phyloP scores from a whole-genome alignment of 2,797 vertebrate species.

The Passerculus sandwichensis region DNA sequence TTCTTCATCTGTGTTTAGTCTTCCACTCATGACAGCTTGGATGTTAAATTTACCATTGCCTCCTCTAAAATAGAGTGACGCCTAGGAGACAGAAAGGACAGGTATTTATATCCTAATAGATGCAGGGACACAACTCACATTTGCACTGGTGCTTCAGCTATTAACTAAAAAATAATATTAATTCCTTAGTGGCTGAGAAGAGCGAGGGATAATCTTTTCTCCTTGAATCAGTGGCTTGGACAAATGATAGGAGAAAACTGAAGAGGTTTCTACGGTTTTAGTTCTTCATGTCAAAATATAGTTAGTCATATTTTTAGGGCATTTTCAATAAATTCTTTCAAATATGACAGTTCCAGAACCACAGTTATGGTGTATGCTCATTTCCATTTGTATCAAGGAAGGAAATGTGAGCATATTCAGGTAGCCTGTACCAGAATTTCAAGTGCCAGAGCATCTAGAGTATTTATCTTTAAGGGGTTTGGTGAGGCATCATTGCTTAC shows the following conservation, averaged over 20 bases:
- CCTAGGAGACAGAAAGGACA: background rate
- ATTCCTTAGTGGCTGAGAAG: background rate
- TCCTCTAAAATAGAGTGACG: constrained; percentile 32
- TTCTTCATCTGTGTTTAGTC: constrained; percentile 24
- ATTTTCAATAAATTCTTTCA: background rate
- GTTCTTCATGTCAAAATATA: background rate
- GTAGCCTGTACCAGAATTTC: background rate
- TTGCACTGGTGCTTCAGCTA: background rate
- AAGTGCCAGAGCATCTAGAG: background rate
- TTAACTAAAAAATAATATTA: background rate
- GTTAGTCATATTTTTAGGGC: background rate
- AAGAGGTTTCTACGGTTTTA: background rate
- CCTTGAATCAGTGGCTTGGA: background rate
- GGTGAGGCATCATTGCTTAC: background rate
- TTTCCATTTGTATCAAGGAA: background rate
- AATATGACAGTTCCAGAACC: background rate
- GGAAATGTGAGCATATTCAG: background rate
- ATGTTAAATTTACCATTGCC: constrained; percentile 51
- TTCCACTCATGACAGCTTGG: constrained; percentile 9
- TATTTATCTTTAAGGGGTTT: background rate
- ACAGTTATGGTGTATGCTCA: background rate
- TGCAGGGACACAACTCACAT: background rate
- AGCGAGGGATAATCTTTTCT: background rate
- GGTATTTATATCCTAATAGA: constrained; percentile 46
- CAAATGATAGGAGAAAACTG: background rate